Evolutionary conservation across 2,888 invertebrate genomes (phyloP).

Genomic region (Drosophila flavopinicola): DNA sequence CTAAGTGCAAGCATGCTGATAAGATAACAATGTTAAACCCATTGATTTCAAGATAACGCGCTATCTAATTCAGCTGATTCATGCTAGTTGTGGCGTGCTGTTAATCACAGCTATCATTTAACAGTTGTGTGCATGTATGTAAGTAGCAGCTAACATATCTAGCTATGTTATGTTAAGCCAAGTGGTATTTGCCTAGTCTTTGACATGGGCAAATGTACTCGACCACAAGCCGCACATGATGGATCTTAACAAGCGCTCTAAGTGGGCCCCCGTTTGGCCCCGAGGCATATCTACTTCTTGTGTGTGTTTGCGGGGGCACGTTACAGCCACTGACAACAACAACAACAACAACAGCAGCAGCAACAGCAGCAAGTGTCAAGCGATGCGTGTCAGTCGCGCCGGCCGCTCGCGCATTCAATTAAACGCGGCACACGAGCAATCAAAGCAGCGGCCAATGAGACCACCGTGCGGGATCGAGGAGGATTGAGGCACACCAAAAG

Average conservation of each 20-base stretch:
- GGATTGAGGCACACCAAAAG: conserved; percentile 15
- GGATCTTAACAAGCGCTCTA: conserved; percentile 45
- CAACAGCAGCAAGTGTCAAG: conserved; percentile 63
- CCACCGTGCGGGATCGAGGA: conserved; percentile 46
- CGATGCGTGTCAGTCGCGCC: conserved; percentile 46
- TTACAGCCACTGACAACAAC: conserved; percentile 10
- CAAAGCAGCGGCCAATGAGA: conserved; percentile 54
- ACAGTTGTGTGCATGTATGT: not conserved
- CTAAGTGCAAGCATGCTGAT: too few species aligned
- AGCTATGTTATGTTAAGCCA: not conserved
- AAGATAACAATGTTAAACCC: too few species aligned
- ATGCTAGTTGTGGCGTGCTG: too few species aligned
- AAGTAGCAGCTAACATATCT: conserved; percentile 9
- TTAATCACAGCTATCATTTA: not conserved
- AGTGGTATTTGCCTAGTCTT: conserved; percentile 7
- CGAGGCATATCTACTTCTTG: conserved; percentile 22
- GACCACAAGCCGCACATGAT: conserved; percentile 31
- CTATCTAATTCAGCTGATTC: too few species aligned
- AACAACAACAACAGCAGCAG: not conserved
- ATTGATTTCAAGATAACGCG: too few species aligned
- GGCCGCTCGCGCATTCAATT: conserved; percentile 53
- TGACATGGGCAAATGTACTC: not conserved
- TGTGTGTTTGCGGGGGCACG: conserved; percentile 44
- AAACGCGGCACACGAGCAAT: conserved; percentile 64
- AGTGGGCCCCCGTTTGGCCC: conserved; percentile 42